A percentile compares a stretch with the other conserved stretches of the same genome.
Evolutionary conservation across 1,140 invertebrate genomes (phyloP).

Genomic region (Apis dorsata): DNA sequence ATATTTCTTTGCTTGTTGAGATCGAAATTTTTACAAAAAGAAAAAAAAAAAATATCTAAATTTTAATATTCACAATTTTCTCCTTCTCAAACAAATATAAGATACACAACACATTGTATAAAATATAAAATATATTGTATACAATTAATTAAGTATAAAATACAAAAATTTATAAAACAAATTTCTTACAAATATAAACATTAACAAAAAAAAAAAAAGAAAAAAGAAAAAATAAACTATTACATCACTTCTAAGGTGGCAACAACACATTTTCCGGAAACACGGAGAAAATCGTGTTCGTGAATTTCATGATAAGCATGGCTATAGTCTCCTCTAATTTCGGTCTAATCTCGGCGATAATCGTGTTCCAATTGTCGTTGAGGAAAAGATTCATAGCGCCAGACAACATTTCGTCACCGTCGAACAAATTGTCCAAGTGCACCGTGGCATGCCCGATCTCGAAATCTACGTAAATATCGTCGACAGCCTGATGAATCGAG

Average conservation of each 20-base stretch:
- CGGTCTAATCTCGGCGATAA: conserved; percentile 83
- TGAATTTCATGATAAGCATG: conserved; percentile 81
- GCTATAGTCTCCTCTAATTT: conserved; percentile 80
- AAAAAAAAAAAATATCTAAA: too few relatives aligned
- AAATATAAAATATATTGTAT: too few relatives aligned
- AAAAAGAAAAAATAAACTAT: background rate
- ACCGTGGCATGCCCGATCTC: conserved; percentile 82
- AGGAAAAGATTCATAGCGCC: conserved; percentile 83
- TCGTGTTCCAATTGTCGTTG: conserved; percentile 83
- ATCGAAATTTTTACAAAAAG: too few relatives aligned
- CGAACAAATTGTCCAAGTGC: conserved; percentile 85
- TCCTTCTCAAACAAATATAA: too few relatives aligned
- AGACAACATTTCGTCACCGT: conserved; percentile 84
- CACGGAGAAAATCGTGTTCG: conserved; percentile 80
- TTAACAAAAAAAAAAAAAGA: too few relatives aligned
- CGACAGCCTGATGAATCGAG: conserved; percentile 81
- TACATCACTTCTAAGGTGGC: conserved; percentile 58
- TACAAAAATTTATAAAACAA: background rate
- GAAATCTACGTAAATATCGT: conserved; percentile 84
- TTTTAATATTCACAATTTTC: too few relatives aligned
- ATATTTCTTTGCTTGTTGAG: too few relatives aligned
- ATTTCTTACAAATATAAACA: background rate
- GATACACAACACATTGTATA: too few relatives aligned
- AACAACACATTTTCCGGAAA: conserved; percentile 75
- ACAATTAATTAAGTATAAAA: too few relatives aligned